Base-by-base conservation (phyloP, 2,888 invertebrate genomes). In the Hemaris fuciformis region DNA sequence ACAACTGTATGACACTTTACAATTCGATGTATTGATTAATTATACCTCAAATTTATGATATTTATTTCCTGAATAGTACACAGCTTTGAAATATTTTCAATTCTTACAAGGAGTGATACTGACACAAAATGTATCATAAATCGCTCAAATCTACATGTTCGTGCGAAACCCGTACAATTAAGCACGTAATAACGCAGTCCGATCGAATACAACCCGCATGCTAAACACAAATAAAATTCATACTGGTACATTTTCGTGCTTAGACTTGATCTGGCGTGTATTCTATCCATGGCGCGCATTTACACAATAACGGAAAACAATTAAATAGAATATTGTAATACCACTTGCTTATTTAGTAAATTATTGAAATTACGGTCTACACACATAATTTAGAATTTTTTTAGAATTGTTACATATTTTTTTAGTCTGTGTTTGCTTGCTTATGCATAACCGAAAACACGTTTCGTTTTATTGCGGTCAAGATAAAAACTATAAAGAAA, bases 281-380 rank as follows among this genome's bases (percentile, higher is more conserved):
- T 41, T 57, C n/a, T 38, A 38, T 10, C 41, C 41, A 61, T 61
- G 57, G 57, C 61, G 46, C 46, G 46, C 34, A 22, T n/a, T 25
- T 61, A 25, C 46, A 57, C 57, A 61, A 61, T 56, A 34, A 13
- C 61, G 38, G 27, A 61, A 46, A 38, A 61, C n/a, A 38, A 38
- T n/a, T 57, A 57, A 23, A n/a, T 25, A 22, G 1, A n/a, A 34
- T 45, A 45, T 23, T 57, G 56, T 31, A 27, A 61, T 56, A 57
- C 25, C 18, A 57, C n/a, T 18, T 10, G 25, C 41, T 15, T 22
- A 13, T 3, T 25, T 27, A 27, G 13, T 7, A 27, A 3, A 27
- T 0, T 31, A 15, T 27, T 10, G 18, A 53, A 31, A n/a, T 5
- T 10, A 38, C 13, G n/a, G 38, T 10, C 38, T 34, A 13, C 13